Percentiles rank a stretch among this genome's conserved stretches.
phyloP scores from a whole-genome alignment of 2,113 vertebrate genomes.

The Mesembrinibis cayennensis region DNA sequence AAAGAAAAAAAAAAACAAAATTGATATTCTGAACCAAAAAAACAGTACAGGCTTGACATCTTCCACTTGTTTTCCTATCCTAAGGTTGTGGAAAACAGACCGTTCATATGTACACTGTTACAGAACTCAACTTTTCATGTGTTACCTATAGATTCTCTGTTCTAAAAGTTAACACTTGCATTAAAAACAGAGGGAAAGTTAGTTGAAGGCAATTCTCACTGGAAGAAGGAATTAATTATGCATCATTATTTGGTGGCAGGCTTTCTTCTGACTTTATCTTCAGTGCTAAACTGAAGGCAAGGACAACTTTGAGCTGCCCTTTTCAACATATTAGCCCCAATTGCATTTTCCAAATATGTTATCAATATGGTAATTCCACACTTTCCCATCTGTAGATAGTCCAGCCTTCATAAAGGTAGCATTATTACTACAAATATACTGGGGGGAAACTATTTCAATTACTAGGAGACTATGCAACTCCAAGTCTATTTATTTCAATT shows the following conservation, averaged over 20 bases:
- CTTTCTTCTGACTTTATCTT: slow-evolving; percentile 32
- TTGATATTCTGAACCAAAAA: not conserved
- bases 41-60: not conserved
- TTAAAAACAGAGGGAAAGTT: not conserved
- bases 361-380: slow-evolving; percentile 84
- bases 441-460: slow-evolving; percentile 81
- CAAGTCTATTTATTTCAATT: slow-evolving; percentile 87
- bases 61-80: not conserved
- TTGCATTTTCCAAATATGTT: slow-evolving; percentile 78
- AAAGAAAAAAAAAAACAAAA: not conserved
- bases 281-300: slow-evolving; percentile 59
- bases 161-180: not conserved
- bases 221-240: slow-evolving; percentile 41
- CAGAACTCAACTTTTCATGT: not conserved
- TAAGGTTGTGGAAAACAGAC: not conserved
- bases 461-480: slow-evolving; percentile 78
- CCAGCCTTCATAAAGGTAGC: slow-evolving; percentile 75
- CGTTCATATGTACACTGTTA: not conserved
- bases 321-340: slow-evolving; percentile 74
- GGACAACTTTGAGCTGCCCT: slow-evolving; percentile 74
- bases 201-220: not conserved
- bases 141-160: not conserved
- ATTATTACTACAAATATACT: slow-evolving; percentile 80
- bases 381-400: slow-evolving; percentile 71
- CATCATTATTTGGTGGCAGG: not conserved